Evolutionary conservation across 2,797 vertebrate genomes (phyloP), one percentile per base, ranked within the genome.

Genomic region (Urophycis tenuis): DNA sequence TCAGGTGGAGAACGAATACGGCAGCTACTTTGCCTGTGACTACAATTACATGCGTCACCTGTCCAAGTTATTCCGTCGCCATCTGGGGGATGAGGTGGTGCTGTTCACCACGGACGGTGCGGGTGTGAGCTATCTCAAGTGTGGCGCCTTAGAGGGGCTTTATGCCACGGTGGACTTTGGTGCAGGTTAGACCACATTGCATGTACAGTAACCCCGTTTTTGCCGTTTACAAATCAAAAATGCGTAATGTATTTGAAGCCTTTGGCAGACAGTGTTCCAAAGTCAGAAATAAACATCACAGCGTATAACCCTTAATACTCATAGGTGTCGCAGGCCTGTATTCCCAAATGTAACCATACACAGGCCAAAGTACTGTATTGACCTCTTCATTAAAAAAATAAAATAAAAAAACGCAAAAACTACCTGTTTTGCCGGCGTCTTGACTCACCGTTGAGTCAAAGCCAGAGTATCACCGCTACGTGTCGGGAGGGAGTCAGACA

Each of bases 1-100:
- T n/a, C n/a, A n/a, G 97, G 97, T 98, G 53, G 97, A 99, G 89
- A 99, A 99, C 2, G 97, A 99, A 81, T 99, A 98, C 0, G 97
- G 97, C 73, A 98, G 96, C 81, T 99, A 98, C 88, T 96, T 93
- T 0, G 77, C 94, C 71, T 99, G 97, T 1, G 97, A 99, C 88
- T 97, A 92, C 39, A 81, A 97, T 88, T 98, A 99, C 83, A 84
- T 99, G 80, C 95, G 96, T 2, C 93, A 93, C 86, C 94, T 99
- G 69, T 76, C 88, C 72, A 91, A 90, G 64, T 85, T 95, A 34
- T 98, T 98, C 76, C 95, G 88, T 5, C 84, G 82, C 64, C 76
- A 97, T 81, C 91, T 99, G 77, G 97, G 97, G 0, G 69, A 94
- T 0, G 90, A 96, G 0, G 94, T 94, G 79, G 90, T 98, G 71